These are phyloP conservation scores for Punctoribates punctum DNA, from an alignment of 2,888 invertebrate genomes.

Conservation along the genomic window DNA sequence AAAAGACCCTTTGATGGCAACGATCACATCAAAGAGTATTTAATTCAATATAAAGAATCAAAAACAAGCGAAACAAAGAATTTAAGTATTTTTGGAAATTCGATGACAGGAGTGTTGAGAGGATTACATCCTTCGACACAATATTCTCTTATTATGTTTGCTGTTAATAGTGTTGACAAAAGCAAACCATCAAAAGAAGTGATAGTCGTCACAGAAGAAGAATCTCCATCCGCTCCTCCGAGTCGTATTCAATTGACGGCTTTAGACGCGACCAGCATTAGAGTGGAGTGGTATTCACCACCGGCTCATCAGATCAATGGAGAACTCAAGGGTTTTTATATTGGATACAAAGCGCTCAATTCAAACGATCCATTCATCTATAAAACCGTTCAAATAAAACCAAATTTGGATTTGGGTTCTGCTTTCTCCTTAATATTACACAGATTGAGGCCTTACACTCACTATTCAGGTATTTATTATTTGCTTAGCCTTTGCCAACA, in stretches of 20 bases:
- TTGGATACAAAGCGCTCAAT: slow-evolving; percentile 54
- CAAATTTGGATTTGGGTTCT: not conserved
- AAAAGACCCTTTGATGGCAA: slow-evolving; percentile 54
- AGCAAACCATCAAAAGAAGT: slow-evolving; percentile 52
- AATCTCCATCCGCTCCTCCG: slow-evolving; percentile 45
- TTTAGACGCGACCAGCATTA: slow-evolving; percentile 25
- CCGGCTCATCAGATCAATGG: slow-evolving; percentile 52
- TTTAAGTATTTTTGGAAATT: slow-evolving; percentile 50
- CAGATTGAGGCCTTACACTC: slow-evolving; percentile 33
- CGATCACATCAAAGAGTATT: slow-evolving; percentile 52
- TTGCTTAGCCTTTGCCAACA: not conserved
- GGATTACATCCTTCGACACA: slow-evolving; percentile 52
- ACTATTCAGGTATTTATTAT: slow-evolving; percentile 29
- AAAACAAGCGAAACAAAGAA: slow-evolving; percentile 48
- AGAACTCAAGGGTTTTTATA: slow-evolving; percentile 54
- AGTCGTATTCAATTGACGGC: slow-evolving; percentile 17
- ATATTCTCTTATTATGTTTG: slow-evolving; percentile 53
- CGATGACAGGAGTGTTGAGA: slow-evolving; percentile 47
- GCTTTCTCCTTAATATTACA: slow-evolving; percentile 33
- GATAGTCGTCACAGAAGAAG: slow-evolving; percentile 52
- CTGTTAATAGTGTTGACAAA: slow-evolving; percentile 53
- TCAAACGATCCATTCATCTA: slow-evolving; percentile 53
- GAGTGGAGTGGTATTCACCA: slow-evolving; percentile 49
- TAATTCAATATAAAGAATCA: slow-evolving; percentile 51
- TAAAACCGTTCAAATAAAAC: slow-evolving; percentile 51